Evolutionary conservation across 2,888 invertebrate genomes (phyloP), one percentile per base, ranked within the genome.

Genomic region (Clusia tigrina): DNA sequence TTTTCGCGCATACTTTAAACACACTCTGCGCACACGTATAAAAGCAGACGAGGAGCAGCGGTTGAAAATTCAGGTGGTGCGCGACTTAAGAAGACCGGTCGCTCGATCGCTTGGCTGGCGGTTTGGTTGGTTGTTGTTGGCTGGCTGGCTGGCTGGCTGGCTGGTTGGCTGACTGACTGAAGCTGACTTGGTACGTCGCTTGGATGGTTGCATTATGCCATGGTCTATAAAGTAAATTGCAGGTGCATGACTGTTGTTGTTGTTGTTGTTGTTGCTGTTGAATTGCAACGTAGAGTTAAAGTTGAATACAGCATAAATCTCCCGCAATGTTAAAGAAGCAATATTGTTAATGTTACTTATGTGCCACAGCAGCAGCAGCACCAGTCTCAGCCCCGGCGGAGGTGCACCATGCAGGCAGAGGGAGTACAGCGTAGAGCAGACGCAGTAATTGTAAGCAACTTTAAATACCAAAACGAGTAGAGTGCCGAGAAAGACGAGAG

Each of bases 171-270:
- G 32, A 6, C 23, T 15, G 55, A 55, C 55, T n/a, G n/a, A n/a
- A n/a, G n/a, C n/a, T n/a, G n/a, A n/a, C n/a, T n/a, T n/a, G n/a
- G 54, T 26, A 22, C 67, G 60, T 48, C 58, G 62, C 52, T 62
- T 70, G 23, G 32, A 59, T 65, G 69, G 77, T 71, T 74, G 70
- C 74, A 77, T 75, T 78, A 76, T 79, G 76, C 79, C 78, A 80
- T 79, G 80, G 80, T 80, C 81, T 81, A 81, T 80, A 80, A 80
- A 78, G 80, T 80, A 81, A 81, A 81, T 80, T 80, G 80, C 80
- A 80, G 80, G 80, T 80, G 80, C 81, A 80, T 81, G 81, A 79
- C 80, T 80, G 76, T 76, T 72, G 73, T 12, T 32, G 74, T 72
- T 5, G 48, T 6, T n/a, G 48, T 5, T 48, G n/a, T 10, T 48